A percentile compares a stretch with the other conserved stretches of the same genome.
These are phyloP conservation scores for Echiichthys vipera DNA, from an alignment of 2,797 vertebrate genomes.

Conservation along the genomic window DNA sequence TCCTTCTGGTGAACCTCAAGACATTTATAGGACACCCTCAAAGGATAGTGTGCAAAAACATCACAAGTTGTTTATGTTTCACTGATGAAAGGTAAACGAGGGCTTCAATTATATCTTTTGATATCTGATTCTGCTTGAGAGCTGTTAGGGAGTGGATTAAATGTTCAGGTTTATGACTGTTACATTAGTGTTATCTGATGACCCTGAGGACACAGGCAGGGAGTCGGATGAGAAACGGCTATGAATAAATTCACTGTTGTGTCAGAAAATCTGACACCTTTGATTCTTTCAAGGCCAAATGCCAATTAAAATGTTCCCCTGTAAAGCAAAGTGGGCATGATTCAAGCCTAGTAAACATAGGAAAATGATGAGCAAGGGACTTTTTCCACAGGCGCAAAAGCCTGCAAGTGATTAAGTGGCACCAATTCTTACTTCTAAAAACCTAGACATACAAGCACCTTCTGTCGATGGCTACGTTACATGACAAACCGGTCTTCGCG, in stretches of 20 bases:
- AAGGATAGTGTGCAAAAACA: constrained; percentile 36
- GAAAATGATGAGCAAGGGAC: background rate
- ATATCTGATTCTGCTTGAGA: constrained; percentile 20
- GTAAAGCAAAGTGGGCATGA: background rate
- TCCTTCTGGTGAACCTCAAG: background rate
- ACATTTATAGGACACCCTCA: constrained; percentile 26
- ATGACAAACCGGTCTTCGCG: constrained; percentile 1
- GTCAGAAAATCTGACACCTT: constrained; percentile 26
- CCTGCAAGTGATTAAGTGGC: background rate
- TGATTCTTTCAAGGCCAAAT: constrained; percentile 26
- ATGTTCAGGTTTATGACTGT: constrained; percentile 18
- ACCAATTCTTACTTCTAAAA: background rate
- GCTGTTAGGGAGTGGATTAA: constrained; percentile 20
- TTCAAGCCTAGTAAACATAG: constrained; percentile 6
- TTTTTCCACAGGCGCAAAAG: background rate
- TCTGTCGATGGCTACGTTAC: background rate
- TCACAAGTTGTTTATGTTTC: constrained; percentile 52
- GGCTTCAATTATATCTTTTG: constrained; percentile 32
- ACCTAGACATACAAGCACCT: background rate
- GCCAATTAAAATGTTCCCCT: constrained; percentile 1
- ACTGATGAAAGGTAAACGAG: constrained; percentile 7
- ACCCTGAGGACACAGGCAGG: constrained; percentile 32
- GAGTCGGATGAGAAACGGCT: background rate
- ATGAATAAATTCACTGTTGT: constrained; percentile 28
- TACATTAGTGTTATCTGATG: constrained; percentile 51